phyloP scores from a whole-genome alignment of 2,113 vertebrate species.

The Oreotragus oreotragus region DNA sequence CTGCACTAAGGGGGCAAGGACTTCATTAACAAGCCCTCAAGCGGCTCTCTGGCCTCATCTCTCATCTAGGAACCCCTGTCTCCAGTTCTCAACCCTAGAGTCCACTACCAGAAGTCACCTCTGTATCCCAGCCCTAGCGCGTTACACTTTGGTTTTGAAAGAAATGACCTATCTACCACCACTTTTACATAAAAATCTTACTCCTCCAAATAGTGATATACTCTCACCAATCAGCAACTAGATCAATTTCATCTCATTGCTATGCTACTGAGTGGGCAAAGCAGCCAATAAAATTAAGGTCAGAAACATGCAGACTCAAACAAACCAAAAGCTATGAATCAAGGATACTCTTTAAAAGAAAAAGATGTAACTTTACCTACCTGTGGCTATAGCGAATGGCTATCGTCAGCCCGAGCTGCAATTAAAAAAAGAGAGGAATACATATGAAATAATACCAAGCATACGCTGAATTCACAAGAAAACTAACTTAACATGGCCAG shows the following conservation, averaged over 20 bases:
- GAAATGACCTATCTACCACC: neutral
- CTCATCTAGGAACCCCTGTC: fast-evolving
- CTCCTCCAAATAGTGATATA: neutral
- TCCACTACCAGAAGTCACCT: neutral
- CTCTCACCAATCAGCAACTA: neutral
- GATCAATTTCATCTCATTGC: neutral
- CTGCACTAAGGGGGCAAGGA: neutral
- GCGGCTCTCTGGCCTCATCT: neutral
- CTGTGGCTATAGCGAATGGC: constrained; percentile 80
- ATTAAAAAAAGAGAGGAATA: constrained; percentile 42
- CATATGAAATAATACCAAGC: constrained; percentile 11
- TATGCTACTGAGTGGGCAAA: neutral
- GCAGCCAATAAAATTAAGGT: neutral
- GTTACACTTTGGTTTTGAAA: neutral
- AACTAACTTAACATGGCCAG: neutral
- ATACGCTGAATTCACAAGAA: neutral
- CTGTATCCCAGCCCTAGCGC: neutral
- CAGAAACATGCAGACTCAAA: neutral
- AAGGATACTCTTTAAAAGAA: neutral
- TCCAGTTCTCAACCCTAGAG: neutral
- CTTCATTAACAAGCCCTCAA: neutral
- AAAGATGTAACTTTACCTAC: constrained; percentile 74
- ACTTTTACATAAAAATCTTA: neutral
- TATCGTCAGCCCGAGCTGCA: constrained; percentile 79
- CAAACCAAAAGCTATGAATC: neutral